These are phyloP conservation scores for Hylomyscus alleni DNA, from an alignment of 2,797 vertebrate genomes.

Conservation along the genomic window DNA sequence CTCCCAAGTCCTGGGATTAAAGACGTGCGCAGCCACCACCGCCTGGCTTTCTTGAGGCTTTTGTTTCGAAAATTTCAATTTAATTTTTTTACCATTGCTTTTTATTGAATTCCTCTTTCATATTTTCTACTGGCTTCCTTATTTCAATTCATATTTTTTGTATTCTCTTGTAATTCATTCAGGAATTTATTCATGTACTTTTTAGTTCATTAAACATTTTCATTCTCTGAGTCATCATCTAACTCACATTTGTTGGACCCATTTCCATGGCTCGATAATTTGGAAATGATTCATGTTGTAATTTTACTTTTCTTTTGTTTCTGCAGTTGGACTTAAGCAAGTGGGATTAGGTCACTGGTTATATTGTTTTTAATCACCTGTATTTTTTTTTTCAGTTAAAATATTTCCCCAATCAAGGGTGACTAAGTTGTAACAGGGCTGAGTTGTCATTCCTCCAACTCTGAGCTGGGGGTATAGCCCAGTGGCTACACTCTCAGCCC, in stretches of 20 bases:
- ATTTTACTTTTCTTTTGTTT: not conserved
- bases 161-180: not conserved
- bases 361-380: not conserved
- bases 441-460: not conserved
- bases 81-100: not conserved
- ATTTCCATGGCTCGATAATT: not conserved
- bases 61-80: not conserved
- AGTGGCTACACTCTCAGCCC: not conserved
- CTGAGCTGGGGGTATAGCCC: not conserved
- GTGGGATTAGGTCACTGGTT: not conserved
- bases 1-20: too few relatives aligned
- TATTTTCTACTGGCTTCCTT: not conserved
- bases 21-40: too few relatives aligned
- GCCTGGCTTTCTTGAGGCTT: too few relatives aligned
- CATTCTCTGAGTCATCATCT: not conserved
- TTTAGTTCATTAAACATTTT: not conserved
- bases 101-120: not conserved
- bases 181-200: not conserved
- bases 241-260: not conserved
- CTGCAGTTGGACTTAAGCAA: not conserved
- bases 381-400: not conserved
- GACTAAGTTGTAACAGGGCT: not conserved
- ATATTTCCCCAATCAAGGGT: not conserved
- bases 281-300: not conserved
- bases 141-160: not conserved